A percentile compares a stretch with the other conserved stretches of the same genome.
Conservation (phyloP, 1,140 invertebrate genomes). For the Plectrocnemia conspersa region DNA sequence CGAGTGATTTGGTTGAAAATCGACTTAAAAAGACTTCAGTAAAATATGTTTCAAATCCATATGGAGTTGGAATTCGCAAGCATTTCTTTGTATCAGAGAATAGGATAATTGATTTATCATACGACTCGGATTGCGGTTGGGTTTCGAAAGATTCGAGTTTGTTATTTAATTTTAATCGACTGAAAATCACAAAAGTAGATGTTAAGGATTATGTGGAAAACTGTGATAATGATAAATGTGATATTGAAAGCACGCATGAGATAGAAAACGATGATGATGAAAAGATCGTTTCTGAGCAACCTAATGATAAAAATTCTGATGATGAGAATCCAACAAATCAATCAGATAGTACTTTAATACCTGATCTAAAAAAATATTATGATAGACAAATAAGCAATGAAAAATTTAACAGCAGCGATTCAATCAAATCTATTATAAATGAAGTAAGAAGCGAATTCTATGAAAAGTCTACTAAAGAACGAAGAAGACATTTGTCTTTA, state of each 20-base stretch:
- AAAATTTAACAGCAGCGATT: conserved; percentile 20
- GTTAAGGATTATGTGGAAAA: conserved; percentile 11
- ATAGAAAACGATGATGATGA: background rate
- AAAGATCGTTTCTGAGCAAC: background rate
- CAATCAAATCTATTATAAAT: conserved; percentile 33
- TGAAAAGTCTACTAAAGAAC: conserved; percentile 28
- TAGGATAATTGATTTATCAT: conserved; percentile 45
- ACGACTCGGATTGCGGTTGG: conserved; percentile 48
- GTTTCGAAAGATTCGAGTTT: conserved; percentile 37
- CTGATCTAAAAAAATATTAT: too few species aligned
- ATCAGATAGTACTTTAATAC: too few species aligned
- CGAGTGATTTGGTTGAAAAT: conserved; percentile 14
- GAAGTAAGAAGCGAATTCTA: conserved; percentile 26
- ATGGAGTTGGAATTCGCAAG: conserved; percentile 13
- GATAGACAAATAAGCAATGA: too few species aligned
- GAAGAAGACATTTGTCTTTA: conserved; percentile 39
- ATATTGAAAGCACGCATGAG: too few species aligned
- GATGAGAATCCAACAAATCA: conserved; percentile 8
- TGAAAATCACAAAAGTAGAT: conserved; percentile 25
- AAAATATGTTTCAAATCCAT: conserved; percentile 1
- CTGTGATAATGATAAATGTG: conserved; percentile 13
- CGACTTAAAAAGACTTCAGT: background rate
- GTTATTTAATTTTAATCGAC: conserved; percentile 25
- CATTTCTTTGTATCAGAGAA: conserved; percentile 46
- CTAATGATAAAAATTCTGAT: conserved; percentile 7